Percentiles rank a stretch among this genome's conserved stretches.
Evolutionary conservation across 2,797 vertebrate genomes (phyloP).

Genomic region (Cossypha dichroa): DNA sequence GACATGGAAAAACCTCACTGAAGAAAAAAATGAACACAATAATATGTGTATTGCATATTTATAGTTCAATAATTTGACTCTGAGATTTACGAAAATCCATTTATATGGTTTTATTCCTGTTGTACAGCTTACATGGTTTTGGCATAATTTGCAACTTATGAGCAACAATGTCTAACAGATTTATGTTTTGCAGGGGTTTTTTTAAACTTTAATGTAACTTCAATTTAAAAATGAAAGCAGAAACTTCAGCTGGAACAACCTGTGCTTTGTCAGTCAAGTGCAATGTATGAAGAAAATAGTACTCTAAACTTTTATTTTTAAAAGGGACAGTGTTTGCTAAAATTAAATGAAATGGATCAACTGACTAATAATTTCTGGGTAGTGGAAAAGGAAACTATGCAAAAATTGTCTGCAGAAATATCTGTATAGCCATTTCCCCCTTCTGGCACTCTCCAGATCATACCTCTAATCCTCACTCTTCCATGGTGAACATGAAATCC

Average conservation of each 20-base stretch:
- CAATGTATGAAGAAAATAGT: not conserved
- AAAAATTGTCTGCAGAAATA: not conserved
- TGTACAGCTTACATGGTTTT: not conserved
- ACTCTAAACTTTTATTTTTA: not conserved
- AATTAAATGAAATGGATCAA: not conserved
- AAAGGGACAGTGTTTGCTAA: not conserved
- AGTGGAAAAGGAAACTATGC: not conserved
- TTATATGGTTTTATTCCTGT: not conserved
- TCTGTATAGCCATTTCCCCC: not conserved
- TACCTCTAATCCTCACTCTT: not conserved
- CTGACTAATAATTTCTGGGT: not conserved
- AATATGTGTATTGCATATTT: conserved; percentile 33
- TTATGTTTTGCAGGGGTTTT: not conserved
- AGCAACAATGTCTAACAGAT: not conserved
- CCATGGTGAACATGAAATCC: not conserved
- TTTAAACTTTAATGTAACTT: not conserved
- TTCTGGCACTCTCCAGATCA: not conserved
- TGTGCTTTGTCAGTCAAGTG: not conserved
- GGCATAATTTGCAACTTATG: not conserved
- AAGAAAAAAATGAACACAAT: conserved; percentile 7
- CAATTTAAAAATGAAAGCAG: not conserved
- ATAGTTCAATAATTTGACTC: conserved; percentile 41
- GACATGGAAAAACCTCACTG: conserved; percentile 9
- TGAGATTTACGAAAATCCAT: not conserved
- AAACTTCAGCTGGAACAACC: not conserved